Base-by-base conservation (phyloP, 1,140 invertebrate genomes). In the Saccostrea glomerata region DNA sequence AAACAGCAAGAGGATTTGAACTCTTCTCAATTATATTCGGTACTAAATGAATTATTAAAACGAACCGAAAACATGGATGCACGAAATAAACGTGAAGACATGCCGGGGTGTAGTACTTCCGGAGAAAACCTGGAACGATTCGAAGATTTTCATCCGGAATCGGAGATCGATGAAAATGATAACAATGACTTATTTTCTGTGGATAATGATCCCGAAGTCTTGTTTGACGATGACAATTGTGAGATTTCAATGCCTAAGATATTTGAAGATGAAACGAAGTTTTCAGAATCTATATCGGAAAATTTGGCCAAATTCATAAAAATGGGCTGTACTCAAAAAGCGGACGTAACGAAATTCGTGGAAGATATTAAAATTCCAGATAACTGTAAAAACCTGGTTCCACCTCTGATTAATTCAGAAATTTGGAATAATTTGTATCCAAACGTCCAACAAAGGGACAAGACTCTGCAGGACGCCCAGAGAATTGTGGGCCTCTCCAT, bases 241-340 rank as follows among this genome's bases (percentile, higher is more conserved):
- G 63, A 70, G 23, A n/a, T 70, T 2, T 70, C 63, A n/a, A 70
- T 70, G 63, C 63, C 63, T n/a, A 70, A 70, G 23, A 70, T 70
- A 70, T 85, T 85, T 63, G 84, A 85, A 63, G 84, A 85, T 9
- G n/a, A 40, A 63, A 63, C 55, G 7, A 63, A 85, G 36, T 85
- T 85, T 85, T 85, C 84, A 36, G 9, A 85, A 23, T 23, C 54
- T 23, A 58, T 87, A 2, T 56, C 77, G 0, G 86, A 82, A 63
- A 83, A 47, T 63, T 47, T 87, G 77, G 86, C 86, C n/a, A 36
- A 63, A 47, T 87, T 83, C 20, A 60, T 87, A 20, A 87, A 84
- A 30, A 83, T 83, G 23, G 86, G 47, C 11, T 87, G 86, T 70
- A 87, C 23, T 55, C 25, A 40, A 0, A 87, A 84, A 40, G 82